Evolutionary conservation across 2,888 invertebrate species (phyloP), one percentile per base, ranked within the genome.

Genomic region (Phortica okadai): DNA sequence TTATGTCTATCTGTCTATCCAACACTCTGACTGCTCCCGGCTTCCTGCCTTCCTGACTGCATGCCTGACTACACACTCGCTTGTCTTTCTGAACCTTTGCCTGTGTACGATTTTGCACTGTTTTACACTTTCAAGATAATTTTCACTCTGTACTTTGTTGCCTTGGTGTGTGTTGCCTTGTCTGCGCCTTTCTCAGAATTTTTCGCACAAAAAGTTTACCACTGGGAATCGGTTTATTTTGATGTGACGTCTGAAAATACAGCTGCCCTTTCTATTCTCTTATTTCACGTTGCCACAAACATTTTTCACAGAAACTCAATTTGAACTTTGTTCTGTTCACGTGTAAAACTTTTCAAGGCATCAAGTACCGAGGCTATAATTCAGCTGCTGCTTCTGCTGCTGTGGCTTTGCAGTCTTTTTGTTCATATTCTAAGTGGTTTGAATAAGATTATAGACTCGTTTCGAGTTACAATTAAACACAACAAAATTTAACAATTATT

Each of bases 321-420:
- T 83, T 83, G 81, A 83, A 83, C 83, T 83, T 83, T 83, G 81
- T 80, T 83, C 83, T 82, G 83, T 83, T 83, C 83, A 83, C 82
- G 81, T 83, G 82, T 81, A 83, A 83, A 83, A 82, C 79, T 83
- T 83, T 81, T 78, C 77, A 25, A 25, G 10, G 54, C 70, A 79
- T 79, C 79, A 73, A 59, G 73, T 67, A 41, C 67, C 54, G 64
- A 75, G 21, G 72, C 69, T 70, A 75, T 72, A 75, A 56, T 74
- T 67, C 59, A 16, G 21, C 21, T 45, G 45, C 45, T 69, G 59
- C 16, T n/a, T 16, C 8, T 50, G 50, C 14, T 8, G 50, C 8
- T 50, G 50, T 8, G 14, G 50, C 50, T 50, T 14, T 50, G 1
- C 50, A 14, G 14, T 50, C 2, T 6, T 50, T 6, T 50, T 50